Conservation (phyloP, 2,113 vertebrate species). For the Herpetotheres cachinnans region DNA sequence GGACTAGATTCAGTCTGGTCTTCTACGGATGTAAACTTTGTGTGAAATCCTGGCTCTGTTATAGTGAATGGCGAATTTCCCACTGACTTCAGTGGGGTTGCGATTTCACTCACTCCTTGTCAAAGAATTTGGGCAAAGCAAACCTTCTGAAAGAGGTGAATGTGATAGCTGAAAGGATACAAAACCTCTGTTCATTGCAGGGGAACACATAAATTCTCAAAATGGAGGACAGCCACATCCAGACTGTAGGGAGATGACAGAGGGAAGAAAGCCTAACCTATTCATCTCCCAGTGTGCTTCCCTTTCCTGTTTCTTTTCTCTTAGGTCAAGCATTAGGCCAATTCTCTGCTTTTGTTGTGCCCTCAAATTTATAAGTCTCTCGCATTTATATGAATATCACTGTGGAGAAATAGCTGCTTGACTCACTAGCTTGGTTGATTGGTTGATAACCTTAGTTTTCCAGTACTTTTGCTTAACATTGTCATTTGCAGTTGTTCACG, state of each 20-base stretch:
- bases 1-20: slow-evolving; percentile 30
- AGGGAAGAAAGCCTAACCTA: neutral
- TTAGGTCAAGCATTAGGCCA: neutral
- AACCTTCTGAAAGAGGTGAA: slow-evolving; percentile 24
- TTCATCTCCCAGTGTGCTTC: neutral
- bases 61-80: slow-evolving; percentile 48
- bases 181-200: neutral
- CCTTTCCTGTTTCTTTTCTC: neutral
- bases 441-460: neutral
- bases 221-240: neutral
- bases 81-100: slow-evolving; percentile 23
- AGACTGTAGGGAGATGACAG: neutral
- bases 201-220: neutral
- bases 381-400: neutral
- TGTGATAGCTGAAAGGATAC: neutral
- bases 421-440: neutral
- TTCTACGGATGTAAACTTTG: slow-evolving; percentile 14
- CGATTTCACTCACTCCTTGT: slow-evolving; percentile 28
- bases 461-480: neutral
- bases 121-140: slow-evolving; percentile 28
- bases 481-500: neutral
- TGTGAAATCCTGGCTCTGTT: slow-evolving; percentile 44
- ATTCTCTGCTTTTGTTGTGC: neutral
- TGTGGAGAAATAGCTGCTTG: neutral
- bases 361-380: neutral